Evolutionary conservation across 2,888 invertebrate genomes (phyloP).

Genomic region (Synanthedon myopaeformis): DNA sequence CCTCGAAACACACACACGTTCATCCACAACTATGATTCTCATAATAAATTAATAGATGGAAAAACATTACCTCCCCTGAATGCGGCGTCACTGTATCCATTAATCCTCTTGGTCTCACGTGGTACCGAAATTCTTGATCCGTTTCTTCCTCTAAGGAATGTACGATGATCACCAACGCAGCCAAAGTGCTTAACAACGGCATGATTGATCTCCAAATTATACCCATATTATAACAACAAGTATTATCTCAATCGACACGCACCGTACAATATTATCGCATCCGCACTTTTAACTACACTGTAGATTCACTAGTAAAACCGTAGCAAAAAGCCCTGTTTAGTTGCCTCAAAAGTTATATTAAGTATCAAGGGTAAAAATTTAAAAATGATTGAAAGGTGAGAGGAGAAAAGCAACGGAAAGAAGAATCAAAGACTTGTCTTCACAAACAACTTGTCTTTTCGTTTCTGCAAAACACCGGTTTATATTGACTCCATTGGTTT

Average conservation of each 20-base stretch:
- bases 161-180: conserved; percentile 61
- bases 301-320: background rate
- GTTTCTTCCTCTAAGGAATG: conserved; percentile 53
- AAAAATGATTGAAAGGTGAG: conserved; percentile 15
- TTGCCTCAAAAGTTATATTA: background rate
- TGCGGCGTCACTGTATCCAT: conserved; percentile 27
- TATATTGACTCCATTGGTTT: conserved; percentile 15
- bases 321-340: background rate
- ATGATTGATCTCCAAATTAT: conserved; percentile 43
- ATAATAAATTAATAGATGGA: no score
- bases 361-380: background rate
- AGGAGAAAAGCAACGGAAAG: conserved; percentile 21
- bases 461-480: conserved; percentile 15
- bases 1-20: no score
- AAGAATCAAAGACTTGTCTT: conserved; percentile 8
- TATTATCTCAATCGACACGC: no score
- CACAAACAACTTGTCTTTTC: conserved; percentile 14
- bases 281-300: background rate
- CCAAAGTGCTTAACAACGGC: conserved; percentile 59
- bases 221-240: conserved; percentile 51
- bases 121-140: conserved; percentile 33
- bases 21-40: no score
- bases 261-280: background rate
- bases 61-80: conserved; percentile 39
- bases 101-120: conserved; percentile 34